A percentile compares a stretch with the other conserved stretches of the same genome.
These are phyloP conservation scores for Rhopalosiphum nymphaeae DNA, from an alignment of 2,888 invertebrate genomes.

Conservation along the genomic window DNA sequence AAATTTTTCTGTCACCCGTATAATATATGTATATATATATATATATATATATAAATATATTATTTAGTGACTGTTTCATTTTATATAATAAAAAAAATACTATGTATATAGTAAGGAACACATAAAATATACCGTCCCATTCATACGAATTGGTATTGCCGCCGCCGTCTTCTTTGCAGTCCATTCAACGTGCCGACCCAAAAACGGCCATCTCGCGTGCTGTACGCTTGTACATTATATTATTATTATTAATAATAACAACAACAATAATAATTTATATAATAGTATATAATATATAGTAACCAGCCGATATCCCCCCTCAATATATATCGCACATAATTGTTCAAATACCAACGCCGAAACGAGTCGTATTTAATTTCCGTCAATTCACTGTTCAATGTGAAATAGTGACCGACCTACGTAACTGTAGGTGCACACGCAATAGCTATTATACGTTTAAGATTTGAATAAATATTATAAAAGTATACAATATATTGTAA, in stretches of 20 bases:
- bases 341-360: background rate
- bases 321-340: background rate
- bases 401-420: background rate
- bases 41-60: background rate
- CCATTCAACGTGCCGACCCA: background rate
- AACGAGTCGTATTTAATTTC: background rate
- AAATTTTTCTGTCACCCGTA: constrained; percentile 28
- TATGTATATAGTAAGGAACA: background rate
- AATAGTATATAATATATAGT: background rate
- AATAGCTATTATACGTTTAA: background rate
- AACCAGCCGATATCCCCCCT: background rate
- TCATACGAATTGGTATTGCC: background rate
- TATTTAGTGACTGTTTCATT: constrained; percentile 6
- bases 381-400: background rate
- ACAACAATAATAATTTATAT: background rate
- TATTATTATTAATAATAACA: background rate
- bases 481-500: background rate
- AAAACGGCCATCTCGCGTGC: constrained; percentile 1
- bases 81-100: background rate
- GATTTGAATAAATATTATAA: background rate
- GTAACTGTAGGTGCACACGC: background rate
- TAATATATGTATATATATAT: background rate
- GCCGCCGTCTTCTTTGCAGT: background rate
- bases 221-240: background rate
- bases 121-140: background rate